Conservation (phyloP, 2,888 invertebrate genomes). For the Caenorhabditis auriculariae region DNA sequence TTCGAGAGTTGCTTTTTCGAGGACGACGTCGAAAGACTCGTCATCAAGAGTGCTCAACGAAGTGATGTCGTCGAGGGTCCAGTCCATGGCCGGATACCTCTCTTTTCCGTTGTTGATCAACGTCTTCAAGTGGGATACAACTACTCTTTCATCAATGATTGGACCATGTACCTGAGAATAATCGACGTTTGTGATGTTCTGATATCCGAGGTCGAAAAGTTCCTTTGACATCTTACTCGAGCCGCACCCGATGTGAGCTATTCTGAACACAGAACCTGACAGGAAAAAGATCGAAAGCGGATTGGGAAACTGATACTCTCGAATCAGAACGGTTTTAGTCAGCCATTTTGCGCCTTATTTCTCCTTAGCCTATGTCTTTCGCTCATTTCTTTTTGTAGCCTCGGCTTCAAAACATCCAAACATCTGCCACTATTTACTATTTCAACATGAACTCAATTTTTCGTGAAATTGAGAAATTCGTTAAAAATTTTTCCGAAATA, state of each 20-base stretch:
- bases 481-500: no score
- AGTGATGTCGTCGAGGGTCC: conserved; percentile 66
- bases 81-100: conserved; percentile 63
- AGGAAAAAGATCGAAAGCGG: background rate
- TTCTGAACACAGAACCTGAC: conserved; percentile 22
- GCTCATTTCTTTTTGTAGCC: no score
- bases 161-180: conserved; percentile 62
- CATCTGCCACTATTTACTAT: no score
- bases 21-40: conserved; percentile 65
- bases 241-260: conserved; percentile 65
- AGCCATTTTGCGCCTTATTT: no score
- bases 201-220: conserved; percentile 65
- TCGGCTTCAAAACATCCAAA: no score
- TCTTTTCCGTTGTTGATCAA: conserved; percentile 18
- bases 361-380: no score
- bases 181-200: conserved; percentile 66
- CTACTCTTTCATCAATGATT: background rate
- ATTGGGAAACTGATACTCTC: background rate
- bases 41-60: conserved; percentile 52
- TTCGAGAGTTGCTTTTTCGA: conserved; percentile 68
- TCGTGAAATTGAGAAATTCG: no score
- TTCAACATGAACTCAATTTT: no score
- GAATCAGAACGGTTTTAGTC: no score
- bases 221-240: conserved; percentile 65
- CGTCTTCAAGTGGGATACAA: conserved; percentile 7